Evolutionary conservation across 2,888 invertebrate species (phyloP).

Genomic region (Loripinus fragilis): DNA sequence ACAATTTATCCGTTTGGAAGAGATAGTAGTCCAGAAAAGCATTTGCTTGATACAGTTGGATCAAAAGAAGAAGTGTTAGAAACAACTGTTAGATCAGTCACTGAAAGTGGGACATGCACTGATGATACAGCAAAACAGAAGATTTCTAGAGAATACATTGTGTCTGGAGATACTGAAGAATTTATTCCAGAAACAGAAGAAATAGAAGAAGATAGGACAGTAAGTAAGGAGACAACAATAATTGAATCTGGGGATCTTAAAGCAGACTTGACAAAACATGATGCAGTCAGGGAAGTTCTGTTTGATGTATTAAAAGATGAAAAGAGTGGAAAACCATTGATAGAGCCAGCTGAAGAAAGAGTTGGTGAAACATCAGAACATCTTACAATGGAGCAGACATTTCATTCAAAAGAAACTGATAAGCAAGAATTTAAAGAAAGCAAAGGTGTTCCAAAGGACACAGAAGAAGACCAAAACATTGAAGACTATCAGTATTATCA

Average conservation of each 20-base stretch:
- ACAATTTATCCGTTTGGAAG: conserved; percentile 52
- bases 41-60: conserved; percentile 52
- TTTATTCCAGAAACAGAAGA: conserved; percentile 36
- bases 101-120: conserved; percentile 43
- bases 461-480: conserved; percentile 37
- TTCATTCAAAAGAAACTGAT: conserved; percentile 30
- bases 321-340: conserved; percentile 28
- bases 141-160: conserved; percentile 37
- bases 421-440: conserved; percentile 5
- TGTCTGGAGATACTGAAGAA: conserved; percentile 31
- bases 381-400: conserved; percentile 25
- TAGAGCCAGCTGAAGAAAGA: conserved; percentile 46
- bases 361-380: conserved; percentile 46
- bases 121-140: conserved; percentile 51
- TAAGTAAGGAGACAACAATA: conserved; percentile 22
- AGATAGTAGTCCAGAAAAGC: conserved; percentile 31
- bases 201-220: conserved; percentile 34
- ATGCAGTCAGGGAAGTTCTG: conserved; percentile 44
- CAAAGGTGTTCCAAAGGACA: conserved; percentile 20
- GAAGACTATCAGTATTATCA: conserved; percentile 13
- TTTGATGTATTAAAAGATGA: conserved; percentile 44
- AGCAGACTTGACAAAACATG: conserved; percentile 40
- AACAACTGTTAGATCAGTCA: conserved; percentile 32
- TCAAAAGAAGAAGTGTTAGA: conserved; percentile 53
- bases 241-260: conserved; percentile 39